Percentiles rank a stretch among this genome's conserved stretches.
phyloP scores from a whole-genome alignment of 1,140 invertebrate genomes.

The Drosophila neocordata region DNA sequence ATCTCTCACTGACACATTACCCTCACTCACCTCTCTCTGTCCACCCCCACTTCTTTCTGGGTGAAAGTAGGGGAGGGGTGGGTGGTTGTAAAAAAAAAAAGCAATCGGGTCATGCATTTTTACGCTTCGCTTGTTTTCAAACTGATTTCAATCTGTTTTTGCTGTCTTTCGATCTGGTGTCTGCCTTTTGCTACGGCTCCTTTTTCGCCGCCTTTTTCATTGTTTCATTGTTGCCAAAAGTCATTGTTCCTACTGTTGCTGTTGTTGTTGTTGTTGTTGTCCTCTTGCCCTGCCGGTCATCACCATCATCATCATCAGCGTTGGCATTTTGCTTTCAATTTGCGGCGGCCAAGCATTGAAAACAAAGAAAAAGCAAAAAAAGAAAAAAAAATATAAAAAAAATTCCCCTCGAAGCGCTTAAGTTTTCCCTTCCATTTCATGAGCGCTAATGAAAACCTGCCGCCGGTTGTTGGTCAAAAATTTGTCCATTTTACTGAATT shows the following conservation, averaged over 20 bases:
- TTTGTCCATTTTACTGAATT: neutral
- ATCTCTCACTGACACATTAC: neutral
- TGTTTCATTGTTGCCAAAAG: slow-evolving; percentile 71
- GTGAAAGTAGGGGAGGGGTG: no score
- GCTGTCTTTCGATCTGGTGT: slow-evolving; percentile 65
- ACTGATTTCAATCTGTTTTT: slow-evolving; percentile 74
- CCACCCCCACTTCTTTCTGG: neutral
- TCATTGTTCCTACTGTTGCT: slow-evolving; percentile 28
- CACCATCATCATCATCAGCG: slow-evolving; percentile 30
- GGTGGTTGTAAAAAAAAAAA: no score
- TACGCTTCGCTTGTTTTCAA: slow-evolving; percentile 71
- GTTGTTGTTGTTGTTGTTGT: slow-evolving; percentile 19
- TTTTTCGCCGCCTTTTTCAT: slow-evolving; percentile 19
- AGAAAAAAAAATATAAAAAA: neutral
- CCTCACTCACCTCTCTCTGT: neutral
- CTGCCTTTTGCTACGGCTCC: slow-evolving; percentile 4
- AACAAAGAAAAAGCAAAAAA: slow-evolving; percentile 32
- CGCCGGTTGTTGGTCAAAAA: neutral
- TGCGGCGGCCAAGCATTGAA: slow-evolving; percentile 48
- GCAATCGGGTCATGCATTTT: slow-evolving; percentile 59
- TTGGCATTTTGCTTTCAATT: slow-evolving; percentile 70
- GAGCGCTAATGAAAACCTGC: slow-evolving; percentile 52
- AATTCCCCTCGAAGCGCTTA: slow-evolving; percentile 32
- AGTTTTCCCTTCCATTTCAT: slow-evolving; percentile 18
- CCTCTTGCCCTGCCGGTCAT: slow-evolving; percentile 30